These are phyloP conservation scores for Callocephalon fimbriatum DNA, from an alignment of 2,113 vertebrate genomes.

Conservation along the genomic window DNA sequence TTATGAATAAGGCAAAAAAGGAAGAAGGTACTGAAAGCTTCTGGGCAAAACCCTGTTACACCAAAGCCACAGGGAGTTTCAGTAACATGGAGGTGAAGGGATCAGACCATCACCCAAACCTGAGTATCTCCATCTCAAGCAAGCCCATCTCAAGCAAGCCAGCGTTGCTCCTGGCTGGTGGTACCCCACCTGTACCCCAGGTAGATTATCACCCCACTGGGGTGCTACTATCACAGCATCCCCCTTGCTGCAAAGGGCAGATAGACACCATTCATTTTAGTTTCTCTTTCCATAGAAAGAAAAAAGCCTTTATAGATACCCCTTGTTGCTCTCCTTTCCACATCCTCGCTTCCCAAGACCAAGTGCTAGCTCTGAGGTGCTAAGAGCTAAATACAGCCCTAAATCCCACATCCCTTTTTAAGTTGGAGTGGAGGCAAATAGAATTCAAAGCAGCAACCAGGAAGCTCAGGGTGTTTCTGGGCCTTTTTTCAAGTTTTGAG, in stretches of 20 bases:
- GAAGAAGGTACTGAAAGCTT: not conserved
- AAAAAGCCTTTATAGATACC: constrained; percentile 50
- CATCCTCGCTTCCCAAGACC: constrained; percentile 13
- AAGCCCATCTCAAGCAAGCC: not conserved
- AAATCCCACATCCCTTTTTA: not conserved
- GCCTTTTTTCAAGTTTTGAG: not conserved
- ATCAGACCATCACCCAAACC: not conserved
- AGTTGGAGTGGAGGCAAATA: not conserved
- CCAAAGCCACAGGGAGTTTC: not conserved
- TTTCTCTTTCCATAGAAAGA: not conserved
- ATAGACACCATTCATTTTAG: not conserved
- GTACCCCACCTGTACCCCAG: not conserved
- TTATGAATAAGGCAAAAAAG: not conserved
- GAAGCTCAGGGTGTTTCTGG: not conserved
- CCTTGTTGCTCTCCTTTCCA: constrained; percentile 33
- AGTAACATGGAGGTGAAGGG: accelerated
- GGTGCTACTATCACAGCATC: not conserved
- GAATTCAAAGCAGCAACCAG: not conserved
- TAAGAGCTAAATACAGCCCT: not conserved
- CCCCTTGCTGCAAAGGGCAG: not conserved
- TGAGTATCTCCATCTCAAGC: accelerated
- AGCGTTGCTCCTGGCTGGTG: not conserved
- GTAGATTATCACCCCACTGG: not conserved
- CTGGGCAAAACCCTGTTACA: not conserved
- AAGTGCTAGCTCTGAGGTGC: not conserved